Conservation (phyloP, 1,140 invertebrate species). For the Diorhabda carinulata region DNA sequence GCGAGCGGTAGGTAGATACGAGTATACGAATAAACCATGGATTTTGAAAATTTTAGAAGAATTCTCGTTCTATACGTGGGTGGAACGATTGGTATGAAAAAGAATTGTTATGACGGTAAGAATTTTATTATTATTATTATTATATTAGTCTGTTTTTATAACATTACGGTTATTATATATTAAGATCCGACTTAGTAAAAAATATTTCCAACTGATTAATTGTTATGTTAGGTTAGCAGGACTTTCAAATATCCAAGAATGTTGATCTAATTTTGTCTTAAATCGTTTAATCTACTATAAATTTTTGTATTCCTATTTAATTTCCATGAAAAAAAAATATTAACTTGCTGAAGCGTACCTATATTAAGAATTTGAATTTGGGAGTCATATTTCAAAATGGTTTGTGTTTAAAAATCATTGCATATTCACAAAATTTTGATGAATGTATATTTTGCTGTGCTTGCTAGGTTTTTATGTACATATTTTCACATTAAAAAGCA, state of each 20-base stretch:
- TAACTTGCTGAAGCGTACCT: too few relatives aligned
- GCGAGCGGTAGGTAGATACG: not conserved
- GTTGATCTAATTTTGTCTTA: not conserved
- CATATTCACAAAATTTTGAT: not conserved
- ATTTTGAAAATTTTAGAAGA: slow-evolving; percentile 10
- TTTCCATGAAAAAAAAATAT: too few relatives aligned
- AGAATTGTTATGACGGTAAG: slow-evolving; percentile 67
- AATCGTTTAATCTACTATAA: not conserved
- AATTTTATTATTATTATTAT: not conserved
- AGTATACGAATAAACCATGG: not conserved
- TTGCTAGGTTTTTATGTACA: not conserved
- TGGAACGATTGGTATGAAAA: slow-evolving; percentile 85
- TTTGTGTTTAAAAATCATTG: not conserved
- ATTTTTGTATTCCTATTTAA: not conserved
- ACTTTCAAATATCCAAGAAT: not conserved
- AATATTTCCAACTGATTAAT: not conserved
- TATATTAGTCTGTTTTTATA: not conserved
- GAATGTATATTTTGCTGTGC: not conserved
- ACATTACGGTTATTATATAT: not conserved
- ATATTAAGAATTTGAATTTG: too few relatives aligned
- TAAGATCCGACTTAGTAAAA: not conserved
- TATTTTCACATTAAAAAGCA: not conserved
- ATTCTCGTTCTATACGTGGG: slow-evolving; percentile 83
- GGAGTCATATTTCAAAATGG: not conserved
- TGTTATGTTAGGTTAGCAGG: not conserved